Percentiles rank a stretch among this genome's conserved stretches.
Conservation (phyloP, 1,140 invertebrate species). For the Drosophila virilis region DNA sequence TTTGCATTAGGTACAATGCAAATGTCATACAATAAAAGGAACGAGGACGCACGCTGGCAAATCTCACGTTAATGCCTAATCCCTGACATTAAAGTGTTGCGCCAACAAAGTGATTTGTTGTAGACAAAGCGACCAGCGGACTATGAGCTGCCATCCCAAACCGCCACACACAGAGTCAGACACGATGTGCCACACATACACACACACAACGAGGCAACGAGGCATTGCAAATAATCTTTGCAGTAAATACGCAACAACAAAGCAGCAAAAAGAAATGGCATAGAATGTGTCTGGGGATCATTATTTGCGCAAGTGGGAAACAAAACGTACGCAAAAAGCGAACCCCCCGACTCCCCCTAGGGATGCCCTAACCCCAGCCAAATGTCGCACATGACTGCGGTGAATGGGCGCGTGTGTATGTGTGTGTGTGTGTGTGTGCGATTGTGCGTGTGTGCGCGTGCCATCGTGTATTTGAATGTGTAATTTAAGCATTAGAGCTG, state of each 20-base stretch:
- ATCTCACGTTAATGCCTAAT: conserved; percentile 80
- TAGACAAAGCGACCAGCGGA: conserved; percentile 68
- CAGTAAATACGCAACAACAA: conserved; percentile 74
- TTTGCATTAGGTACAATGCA: conserved; percentile 27
- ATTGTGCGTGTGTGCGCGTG: conserved; percentile 40
- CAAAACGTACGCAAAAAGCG: conserved; percentile 74
- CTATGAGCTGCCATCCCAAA: conserved; percentile 36
- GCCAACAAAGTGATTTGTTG: conserved; percentile 81
- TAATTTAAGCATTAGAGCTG: conserved; percentile 81
- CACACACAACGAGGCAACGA: conserved; percentile 58
- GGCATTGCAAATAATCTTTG: conserved; percentile 82
- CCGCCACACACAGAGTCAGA: background rate
- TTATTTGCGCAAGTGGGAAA: conserved; percentile 82
- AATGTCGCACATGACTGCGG: conserved; percentile 80
- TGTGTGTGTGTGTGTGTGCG: conserved; percentile 1
- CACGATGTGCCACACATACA: background rate
- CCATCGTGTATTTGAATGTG: conserved; percentile 68
- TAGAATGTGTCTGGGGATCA: conserved; percentile 73
- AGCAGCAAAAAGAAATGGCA: conserved; percentile 24
- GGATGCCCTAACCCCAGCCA: conserved; percentile 22
- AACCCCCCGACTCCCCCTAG: background rate
- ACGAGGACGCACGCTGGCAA: conserved; percentile 51
- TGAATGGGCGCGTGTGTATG: conserved; percentile 37
- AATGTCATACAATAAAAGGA: conserved; percentile 43
- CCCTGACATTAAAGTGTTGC: conserved; percentile 79